Evolutionary conservation across 2,888 invertebrate species (phyloP).

Genomic region (Resseliella maxima): DNA sequence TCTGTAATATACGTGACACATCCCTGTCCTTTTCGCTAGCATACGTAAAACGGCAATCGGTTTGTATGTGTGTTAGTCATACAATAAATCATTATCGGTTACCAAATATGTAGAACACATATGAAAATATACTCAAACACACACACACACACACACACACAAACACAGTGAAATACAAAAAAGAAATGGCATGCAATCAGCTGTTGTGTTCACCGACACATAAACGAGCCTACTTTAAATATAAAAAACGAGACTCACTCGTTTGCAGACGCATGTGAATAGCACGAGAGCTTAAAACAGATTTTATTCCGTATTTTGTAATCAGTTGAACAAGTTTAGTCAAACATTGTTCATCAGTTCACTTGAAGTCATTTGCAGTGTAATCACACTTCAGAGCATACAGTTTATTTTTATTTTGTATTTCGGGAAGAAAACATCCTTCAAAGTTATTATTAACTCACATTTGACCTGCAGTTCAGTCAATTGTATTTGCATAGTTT

Average conservation of each 20-base stretch:
- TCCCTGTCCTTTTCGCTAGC: not conserved
- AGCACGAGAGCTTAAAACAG: slow-evolving; percentile 26
- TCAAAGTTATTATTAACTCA: not conserved
- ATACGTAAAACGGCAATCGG: not conserved
- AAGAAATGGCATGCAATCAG: not conserved
- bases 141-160: not conserved
- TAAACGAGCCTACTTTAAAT: not conserved
- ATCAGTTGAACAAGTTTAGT: slow-evolving; percentile 18
- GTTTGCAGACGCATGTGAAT: slow-evolving; percentile 42
- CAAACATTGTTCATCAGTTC: not conserved
- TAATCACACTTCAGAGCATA: too few relatives aligned
- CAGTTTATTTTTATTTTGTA: not conserved
- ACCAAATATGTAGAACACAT: not conserved
- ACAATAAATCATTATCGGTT: not conserved
- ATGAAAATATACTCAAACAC: not conserved
- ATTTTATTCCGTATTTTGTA: slow-evolving; percentile 43
- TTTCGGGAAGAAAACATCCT: not conserved
- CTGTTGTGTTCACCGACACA: not conserved
- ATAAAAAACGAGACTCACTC: slow-evolving; percentile 22
- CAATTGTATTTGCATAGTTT: too few relatives aligned
- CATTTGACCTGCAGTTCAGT: not conserved
- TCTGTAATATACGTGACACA: not conserved
- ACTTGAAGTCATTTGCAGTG: not conserved
- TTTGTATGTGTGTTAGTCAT: not conserved
- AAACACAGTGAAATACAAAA: not conserved